These are phyloP conservation scores for Saxidomus purpurata DNA, from an alignment of 1,140 invertebrate species.

Conservation along the genomic window DNA sequence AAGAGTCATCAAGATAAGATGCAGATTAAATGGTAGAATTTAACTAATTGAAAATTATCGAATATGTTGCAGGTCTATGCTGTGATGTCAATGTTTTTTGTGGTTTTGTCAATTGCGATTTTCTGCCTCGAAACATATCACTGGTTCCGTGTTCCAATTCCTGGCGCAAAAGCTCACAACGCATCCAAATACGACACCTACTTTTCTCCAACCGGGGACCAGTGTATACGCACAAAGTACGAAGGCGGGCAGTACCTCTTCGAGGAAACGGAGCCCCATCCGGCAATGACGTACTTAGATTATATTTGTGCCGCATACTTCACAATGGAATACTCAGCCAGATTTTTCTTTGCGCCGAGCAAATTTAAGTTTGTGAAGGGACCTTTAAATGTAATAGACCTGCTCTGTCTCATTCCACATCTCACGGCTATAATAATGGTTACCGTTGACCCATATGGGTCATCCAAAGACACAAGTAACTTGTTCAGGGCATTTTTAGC, in stretches of 20 bases:
- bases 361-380: conserved; percentile 79
- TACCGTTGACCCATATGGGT: conserved; percentile 74
- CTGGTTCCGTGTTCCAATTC: conserved; percentile 77
- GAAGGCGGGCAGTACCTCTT: conserved; percentile 61
- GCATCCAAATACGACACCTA: conserved; percentile 20
- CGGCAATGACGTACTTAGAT: conserved; percentile 81
- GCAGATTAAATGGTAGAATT: neutral
- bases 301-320: conserved; percentile 84
- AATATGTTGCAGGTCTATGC: conserved; percentile 80
- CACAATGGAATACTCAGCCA: conserved; percentile 78
- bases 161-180: conserved; percentile 70
- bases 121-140: conserved; percentile 84
- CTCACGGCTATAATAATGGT: conserved; percentile 82
- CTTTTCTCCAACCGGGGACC: conserved; percentile 69
- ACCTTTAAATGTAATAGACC: conserved; percentile 84
- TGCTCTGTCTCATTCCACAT: conserved; percentile 84
- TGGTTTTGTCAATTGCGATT: conserved; percentile 83
- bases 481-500: conserved; percentile 81
- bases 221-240: conserved; percentile 70
- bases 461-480: conserved; percentile 69
- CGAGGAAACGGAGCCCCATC: conserved; percentile 77
- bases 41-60: neutral
- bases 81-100: conserved; percentile 84
- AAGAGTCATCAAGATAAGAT: neutral
- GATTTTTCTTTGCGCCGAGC: conserved; percentile 81